A percentile compares a stretch with the other conserved stretches of the same genome.
phyloP scores from a whole-genome alignment of 2,113 vertebrate genomes.

The Ploceus nigricollis region DNA sequence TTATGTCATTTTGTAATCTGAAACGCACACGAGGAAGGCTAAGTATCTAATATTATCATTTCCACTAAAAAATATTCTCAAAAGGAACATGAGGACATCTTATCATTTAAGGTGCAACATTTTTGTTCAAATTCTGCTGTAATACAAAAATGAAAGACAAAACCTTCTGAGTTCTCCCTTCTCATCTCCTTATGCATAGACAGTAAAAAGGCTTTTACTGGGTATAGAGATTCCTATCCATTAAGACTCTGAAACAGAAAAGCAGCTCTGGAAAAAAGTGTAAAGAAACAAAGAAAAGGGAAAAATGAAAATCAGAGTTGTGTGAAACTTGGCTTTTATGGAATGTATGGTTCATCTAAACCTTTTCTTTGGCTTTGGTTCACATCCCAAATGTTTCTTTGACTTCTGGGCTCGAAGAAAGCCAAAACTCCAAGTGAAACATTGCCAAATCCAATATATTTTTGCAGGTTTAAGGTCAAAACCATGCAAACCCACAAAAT shows the following conservation, averaged over 20 bases:
- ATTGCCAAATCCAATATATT: conserved; percentile 59
- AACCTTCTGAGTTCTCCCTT: not conserved
- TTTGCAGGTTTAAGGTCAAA: conserved; percentile 63
- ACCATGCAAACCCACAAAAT: conserved; percentile 40
- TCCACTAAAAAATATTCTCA: not conserved
- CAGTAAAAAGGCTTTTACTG: not conserved
- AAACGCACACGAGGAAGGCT: not conserved
- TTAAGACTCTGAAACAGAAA: not conserved
- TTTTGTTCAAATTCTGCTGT: not conserved
- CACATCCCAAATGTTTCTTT: conserved; percentile 41
- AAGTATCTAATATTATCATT: not conserved
- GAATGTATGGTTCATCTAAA: conserved; percentile 12
- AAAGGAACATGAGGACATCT: not conserved
- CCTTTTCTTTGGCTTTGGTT: conserved; percentile 52
- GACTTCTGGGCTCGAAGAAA: conserved; percentile 57
- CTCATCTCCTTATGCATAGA: not conserved
- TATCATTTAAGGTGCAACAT: not conserved
- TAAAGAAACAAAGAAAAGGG: not conserved
- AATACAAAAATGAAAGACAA: not conserved
- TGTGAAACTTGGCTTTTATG: conserved; percentile 42
- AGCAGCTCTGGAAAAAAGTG: not conserved
- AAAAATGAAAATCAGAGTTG: conserved; percentile 37
- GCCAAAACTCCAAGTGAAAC: conserved; percentile 48
- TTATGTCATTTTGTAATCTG: not conserved
- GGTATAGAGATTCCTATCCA: not conserved